Percentiles rank a stretch among this genome's conserved stretches.
These are phyloP conservation scores for Maniola hyperantus DNA, from an alignment of 2,888 invertebrate genomes.

Conservation along the genomic window DNA sequence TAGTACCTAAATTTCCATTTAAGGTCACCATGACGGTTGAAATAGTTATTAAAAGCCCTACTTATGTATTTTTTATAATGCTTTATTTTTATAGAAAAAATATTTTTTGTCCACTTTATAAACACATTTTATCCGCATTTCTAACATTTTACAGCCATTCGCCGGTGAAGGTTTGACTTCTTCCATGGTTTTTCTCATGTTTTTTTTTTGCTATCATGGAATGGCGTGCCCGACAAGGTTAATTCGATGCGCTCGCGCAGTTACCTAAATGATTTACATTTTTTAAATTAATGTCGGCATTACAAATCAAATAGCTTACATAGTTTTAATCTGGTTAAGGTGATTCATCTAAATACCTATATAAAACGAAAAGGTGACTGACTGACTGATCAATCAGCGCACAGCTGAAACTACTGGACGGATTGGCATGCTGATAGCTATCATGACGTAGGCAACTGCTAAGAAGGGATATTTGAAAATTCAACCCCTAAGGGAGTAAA, in stretches of 20 bases:
- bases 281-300: not conserved
- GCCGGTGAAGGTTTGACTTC: slow-evolving; percentile 44
- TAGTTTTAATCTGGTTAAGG: too few species aligned
- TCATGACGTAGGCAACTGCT: too few species aligned
- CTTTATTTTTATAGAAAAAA: not conserved
- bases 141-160: slow-evolving; percentile 23
- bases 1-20: too few species aligned
- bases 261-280: slow-evolving; percentile 16
- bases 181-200: slow-evolving; percentile 51
- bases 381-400: too few species aligned
- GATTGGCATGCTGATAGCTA: too few species aligned
- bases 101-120: not conserved
- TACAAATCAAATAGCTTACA: too few species aligned
- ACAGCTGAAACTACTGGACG: too few species aligned
- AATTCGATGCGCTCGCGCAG: slow-evolving; percentile 49
- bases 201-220: slow-evolving; percentile 48
- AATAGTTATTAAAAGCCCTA: not conserved
- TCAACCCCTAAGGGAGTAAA: not conserved
- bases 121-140: not conserved
- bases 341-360: too few species aligned
- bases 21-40: not conserved
- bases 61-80: not conserved
- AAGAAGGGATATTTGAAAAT: too few species aligned
- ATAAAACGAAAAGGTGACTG: too few species aligned
- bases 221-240: slow-evolving; percentile 57